A percentile compares a stretch with the other conserved stretches of the same genome.
Conservation (phyloP, 2,888 invertebrate genomes). For the Tromatobia lineatoria region DNA sequence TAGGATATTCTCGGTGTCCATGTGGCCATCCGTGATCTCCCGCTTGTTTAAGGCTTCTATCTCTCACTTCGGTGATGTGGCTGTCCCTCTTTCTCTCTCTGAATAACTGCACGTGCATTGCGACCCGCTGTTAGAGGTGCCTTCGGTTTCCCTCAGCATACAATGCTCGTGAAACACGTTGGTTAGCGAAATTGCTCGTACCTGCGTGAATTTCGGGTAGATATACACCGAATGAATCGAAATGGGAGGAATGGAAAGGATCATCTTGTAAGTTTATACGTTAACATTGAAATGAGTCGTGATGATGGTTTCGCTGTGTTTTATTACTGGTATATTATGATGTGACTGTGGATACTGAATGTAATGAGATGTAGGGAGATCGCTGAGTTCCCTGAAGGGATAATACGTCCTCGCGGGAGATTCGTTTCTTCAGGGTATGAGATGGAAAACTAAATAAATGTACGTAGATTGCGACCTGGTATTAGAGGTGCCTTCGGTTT, state of each 20-base stretch:
- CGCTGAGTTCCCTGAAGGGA: not conserved
- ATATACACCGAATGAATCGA: slow-evolving; percentile 1
- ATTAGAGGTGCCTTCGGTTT: not conserved
- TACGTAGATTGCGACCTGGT: not conserved
- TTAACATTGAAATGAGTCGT: not conserved
- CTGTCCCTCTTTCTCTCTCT: not conserved
- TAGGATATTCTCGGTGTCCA: not conserved
- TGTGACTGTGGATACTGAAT: not conserved
- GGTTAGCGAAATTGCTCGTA: slow-evolving; percentile 55
- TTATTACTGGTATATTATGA: not conserved
- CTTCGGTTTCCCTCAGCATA: slow-evolving; percentile 49
- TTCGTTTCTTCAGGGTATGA: no score
- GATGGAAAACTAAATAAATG: not conserved
- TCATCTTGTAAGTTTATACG: not conserved
- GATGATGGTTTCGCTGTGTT: not conserved
- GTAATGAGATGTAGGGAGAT: not conserved
- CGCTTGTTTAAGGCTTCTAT: not conserved
- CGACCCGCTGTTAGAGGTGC: not conserved
- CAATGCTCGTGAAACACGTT: slow-evolving; percentile 52
- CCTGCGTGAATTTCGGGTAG: slow-evolving; percentile 43
- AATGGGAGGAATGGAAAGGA: not conserved
- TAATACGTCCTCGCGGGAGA: not conserved
- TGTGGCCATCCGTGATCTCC: slow-evolving; percentile 27
- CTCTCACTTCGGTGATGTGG: not conserved
- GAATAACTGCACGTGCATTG: not conserved